A percentile compares a stretch with the other conserved stretches of the same genome.
Conservation (phyloP, 2,888 invertebrate species). For the Archips crataeganus region DNA sequence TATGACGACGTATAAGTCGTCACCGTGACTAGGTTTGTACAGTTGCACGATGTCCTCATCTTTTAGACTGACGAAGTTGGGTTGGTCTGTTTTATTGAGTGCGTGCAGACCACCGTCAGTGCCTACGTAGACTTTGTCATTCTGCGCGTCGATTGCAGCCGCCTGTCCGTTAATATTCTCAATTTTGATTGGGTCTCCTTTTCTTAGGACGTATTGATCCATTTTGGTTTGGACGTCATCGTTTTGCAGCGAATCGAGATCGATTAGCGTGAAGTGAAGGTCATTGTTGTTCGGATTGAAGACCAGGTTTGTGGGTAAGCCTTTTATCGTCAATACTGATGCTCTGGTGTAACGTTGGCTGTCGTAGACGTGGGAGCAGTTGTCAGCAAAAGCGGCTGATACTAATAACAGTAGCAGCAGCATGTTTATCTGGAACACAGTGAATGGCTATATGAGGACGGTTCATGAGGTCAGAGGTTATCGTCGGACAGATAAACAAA, state of each 20-base stretch:
- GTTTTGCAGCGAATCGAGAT: slow-evolving; percentile 72
- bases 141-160: slow-evolving; percentile 67
- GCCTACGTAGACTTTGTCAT: slow-evolving; percentile 71
- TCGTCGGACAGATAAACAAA: slow-evolving; percentile 13
- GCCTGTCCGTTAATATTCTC: slow-evolving; percentile 74
- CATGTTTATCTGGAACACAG: slow-evolving; percentile 53
- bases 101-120: slow-evolving; percentile 70
- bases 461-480: slow-evolving; percentile 29
- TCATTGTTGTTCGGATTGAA: slow-evolving; percentile 66
- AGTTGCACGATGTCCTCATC: slow-evolving; percentile 78
- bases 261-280: slow-evolving; percentile 74
- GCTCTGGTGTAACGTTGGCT: slow-evolving; percentile 60
- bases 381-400: slow-evolving; percentile 60
- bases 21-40: slow-evolving; percentile 63
- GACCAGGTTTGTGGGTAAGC: slow-evolving; percentile 75
- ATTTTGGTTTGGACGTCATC: slow-evolving; percentile 77
- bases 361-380: slow-evolving; percentile 66
- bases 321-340: slow-evolving; percentile 70
- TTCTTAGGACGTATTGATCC: slow-evolving; percentile 74
- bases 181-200: slow-evolving; percentile 68
- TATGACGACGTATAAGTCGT: slow-evolving; percentile 69
- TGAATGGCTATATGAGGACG: slow-evolving; percentile 18
- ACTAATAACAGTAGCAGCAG: slow-evolving; percentile 62
- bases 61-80: slow-evolving; percentile 67
- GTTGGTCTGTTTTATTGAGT: slow-evolving; percentile 65